Evolutionary conservation across 2,888 invertebrate species (phyloP).

Genomic region (Melolontha melolontha): DNA sequence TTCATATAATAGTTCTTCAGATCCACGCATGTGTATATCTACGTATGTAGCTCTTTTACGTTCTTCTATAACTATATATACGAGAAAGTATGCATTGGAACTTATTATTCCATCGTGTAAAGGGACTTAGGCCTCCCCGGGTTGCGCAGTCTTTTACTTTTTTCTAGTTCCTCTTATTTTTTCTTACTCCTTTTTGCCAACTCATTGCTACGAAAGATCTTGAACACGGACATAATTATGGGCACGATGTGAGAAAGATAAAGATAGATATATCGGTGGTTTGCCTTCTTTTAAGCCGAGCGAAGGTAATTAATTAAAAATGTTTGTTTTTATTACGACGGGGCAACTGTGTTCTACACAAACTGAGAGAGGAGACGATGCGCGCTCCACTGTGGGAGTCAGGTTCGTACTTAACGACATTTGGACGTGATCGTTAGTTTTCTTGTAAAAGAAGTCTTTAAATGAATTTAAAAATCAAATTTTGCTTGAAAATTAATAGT

Average conservation of each 20-base stretch:
- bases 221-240: background rate
- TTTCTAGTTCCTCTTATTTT: background rate
- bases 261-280: slow-evolving; percentile 18
- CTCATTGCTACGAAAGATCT: slow-evolving; percentile 1
- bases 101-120: slow-evolving; percentile 20
- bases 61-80: background rate
- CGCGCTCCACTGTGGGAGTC: slow-evolving; percentile 16
- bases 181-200: slow-evolving; percentile 19
- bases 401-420: slow-evolving; percentile 30
- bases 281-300: slow-evolving; percentile 33
- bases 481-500: too few relatives aligned
- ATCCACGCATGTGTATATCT: slow-evolving; percentile 28
- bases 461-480: background rate
- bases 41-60: slow-evolving; percentile 20
- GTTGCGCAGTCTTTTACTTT: slow-evolving; percentile 7
- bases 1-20: background rate
- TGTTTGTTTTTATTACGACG: slow-evolving; percentile 46
- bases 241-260: slow-evolving; percentile 13
- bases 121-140: slow-evolving; percentile 20
- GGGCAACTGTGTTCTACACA: slow-evolving; percentile 33
- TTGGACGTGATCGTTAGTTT: slow-evolving; percentile 33
- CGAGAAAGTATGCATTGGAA: background rate
- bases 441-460: slow-evolving; percentile 10
- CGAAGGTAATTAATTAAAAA: slow-evolving; percentile 47
- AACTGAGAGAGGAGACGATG: slow-evolving; percentile 16